Evolutionary conservation across 2,888 invertebrate genomes (phyloP).

Genomic region (Drosophila picticornis): DNA sequence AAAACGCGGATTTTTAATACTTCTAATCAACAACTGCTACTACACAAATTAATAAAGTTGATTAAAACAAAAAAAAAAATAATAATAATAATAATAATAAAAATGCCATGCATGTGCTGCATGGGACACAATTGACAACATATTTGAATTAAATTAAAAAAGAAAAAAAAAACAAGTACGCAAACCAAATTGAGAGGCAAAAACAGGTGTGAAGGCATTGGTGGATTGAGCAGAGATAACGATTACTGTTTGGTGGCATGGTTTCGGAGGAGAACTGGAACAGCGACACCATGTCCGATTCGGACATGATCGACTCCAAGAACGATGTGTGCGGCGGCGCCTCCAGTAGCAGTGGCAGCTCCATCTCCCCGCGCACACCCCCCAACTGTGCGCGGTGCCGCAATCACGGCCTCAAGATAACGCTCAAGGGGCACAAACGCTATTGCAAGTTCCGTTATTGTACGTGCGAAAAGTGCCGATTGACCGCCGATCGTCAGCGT

Average conservation of each 20-base stretch:
- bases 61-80: not conserved
- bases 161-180: not conserved
- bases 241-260: slow-evolving; percentile 67
- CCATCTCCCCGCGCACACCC: slow-evolving; percentile 90
- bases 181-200: not conserved
- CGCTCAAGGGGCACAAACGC: slow-evolving; percentile 96
- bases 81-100: no score
- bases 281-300: slow-evolving; percentile 86
- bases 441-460: slow-evolving; percentile 95
- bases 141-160: not conserved
- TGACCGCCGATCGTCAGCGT: slow-evolving; percentile 94
- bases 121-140: not conserved
- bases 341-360: slow-evolving; percentile 86
- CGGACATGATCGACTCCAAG: slow-evolving; percentile 86
- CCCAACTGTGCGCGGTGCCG: slow-evolving; percentile 97
- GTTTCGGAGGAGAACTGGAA: slow-evolving; percentile 84
- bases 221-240: not conserved
- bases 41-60: not conserved
- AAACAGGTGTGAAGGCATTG: not conserved
- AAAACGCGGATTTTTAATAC: not conserved
- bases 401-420: slow-evolving; percentile 95
- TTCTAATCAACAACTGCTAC: not conserved
- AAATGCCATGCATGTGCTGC: not conserved
- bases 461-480: slow-evolving; percentile 93
- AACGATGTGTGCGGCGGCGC: slow-evolving; percentile 86